phyloP scores from a whole-genome alignment of 2,113 vertebrate species.

The Sorex araneus region DNA sequence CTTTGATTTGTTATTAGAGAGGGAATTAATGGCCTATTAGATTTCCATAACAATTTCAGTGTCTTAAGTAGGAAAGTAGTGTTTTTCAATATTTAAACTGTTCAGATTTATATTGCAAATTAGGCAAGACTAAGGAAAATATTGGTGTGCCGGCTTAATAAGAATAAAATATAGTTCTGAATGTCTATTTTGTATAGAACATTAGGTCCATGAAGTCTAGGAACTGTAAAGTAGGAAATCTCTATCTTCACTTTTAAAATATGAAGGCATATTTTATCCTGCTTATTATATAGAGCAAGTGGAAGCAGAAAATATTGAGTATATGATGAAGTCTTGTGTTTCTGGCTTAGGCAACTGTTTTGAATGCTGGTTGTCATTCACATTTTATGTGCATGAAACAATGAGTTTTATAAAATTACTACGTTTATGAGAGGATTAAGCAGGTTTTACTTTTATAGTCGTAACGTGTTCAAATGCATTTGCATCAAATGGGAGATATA shows the following conservation, averaged over 20 bases:
- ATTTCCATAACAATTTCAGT: constrained; percentile 8
- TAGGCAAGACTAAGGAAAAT: constrained; percentile 31
- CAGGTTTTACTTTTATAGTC: constrained; percentile 74
- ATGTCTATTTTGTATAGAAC: constrained; percentile 6
- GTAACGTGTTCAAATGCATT: constrained; percentile 77
- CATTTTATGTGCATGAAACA: constrained; percentile 73
- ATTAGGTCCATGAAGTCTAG: constrained; percentile 8
- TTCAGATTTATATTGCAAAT: constrained; percentile 57
- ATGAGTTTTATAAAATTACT: constrained; percentile 80
- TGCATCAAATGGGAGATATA: constrained; percentile 72
- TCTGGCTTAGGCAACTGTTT: constrained; percentile 59
- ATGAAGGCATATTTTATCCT: constrained; percentile 35
- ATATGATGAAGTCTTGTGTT: constrained; percentile 58
- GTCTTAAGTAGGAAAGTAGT: constrained; percentile 34
- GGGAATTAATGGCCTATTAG: background rate
- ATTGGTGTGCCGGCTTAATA: background rate
- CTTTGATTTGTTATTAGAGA: constrained; percentile 39
- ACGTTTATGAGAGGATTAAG: constrained; percentile 81
- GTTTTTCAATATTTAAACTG: constrained; percentile 36
- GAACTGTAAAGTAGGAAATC: constrained; percentile 31
- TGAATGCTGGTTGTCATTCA: constrained; percentile 73
- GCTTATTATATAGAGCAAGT: constrained; percentile 66
- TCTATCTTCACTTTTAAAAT: constrained; percentile 55
- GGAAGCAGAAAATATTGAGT: constrained; percentile 49
- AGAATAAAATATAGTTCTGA: constrained; percentile 9